phyloP scores from a whole-genome alignment of 2,113 vertebrate species.

The Argyrosomus japonicus region DNA sequence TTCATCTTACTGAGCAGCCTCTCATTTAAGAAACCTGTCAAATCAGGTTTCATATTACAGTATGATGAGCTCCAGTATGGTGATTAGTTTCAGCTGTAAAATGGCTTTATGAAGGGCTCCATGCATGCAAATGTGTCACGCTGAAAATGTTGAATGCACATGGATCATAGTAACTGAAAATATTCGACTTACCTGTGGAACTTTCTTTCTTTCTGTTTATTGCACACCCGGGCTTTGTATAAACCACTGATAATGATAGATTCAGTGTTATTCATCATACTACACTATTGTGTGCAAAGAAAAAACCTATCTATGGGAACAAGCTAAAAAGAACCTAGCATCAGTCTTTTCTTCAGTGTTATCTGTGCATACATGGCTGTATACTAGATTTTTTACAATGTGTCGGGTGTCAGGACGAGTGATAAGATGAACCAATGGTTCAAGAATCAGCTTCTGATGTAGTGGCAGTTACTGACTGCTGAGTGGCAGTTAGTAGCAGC shows the following conservation, averaged over 20 bases:
- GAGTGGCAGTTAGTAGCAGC: background rate
- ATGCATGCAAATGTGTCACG: no score
- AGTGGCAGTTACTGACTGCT: background rate
- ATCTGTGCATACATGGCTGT: no score
- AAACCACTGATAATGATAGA: background rate
- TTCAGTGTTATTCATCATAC: background rate
- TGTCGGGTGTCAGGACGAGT: no score
- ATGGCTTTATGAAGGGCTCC: background rate
- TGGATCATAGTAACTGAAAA: background rate
- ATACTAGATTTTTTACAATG: no score
- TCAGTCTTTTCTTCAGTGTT: no score
- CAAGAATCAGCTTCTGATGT: background rate
- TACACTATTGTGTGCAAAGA: background rate
- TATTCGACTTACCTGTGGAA: background rate
- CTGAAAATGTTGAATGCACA: background rate
- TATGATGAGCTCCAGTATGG: background rate
- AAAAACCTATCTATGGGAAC: no score
- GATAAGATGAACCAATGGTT: background rate
- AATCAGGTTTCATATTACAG: background rate
- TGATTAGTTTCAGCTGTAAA: background rate
- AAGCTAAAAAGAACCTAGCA: no score
- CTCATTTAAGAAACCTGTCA: background rate
- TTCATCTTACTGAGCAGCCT: background rate
- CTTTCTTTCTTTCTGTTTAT: background rate
- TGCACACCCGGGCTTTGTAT: background rate